Conservation (phyloP, 2,113 vertebrate genomes). For the Spheniscus mendiculus region DNA sequence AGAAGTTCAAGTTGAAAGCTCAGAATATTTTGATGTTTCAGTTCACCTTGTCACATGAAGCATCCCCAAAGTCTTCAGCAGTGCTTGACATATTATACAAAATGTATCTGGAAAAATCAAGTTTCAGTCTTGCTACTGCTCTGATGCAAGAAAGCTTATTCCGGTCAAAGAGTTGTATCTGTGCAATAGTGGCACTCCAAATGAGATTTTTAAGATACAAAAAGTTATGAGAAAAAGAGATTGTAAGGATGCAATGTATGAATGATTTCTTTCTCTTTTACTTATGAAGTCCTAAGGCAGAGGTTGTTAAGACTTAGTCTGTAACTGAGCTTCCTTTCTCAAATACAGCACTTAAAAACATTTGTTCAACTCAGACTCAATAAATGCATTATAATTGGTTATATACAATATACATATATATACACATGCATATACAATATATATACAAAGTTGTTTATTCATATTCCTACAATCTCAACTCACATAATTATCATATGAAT, state of each 20-base stretch:
- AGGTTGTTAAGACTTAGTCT: background rate
- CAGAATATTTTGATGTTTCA: background rate
- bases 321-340: constrained; percentile 11
- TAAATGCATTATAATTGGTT: background rate
- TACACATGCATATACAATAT: background rate
- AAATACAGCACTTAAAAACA: background rate
- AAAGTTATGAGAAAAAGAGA: background rate
- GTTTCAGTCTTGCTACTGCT: background rate
- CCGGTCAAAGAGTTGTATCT: background rate
- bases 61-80: background rate
- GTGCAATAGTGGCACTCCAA: background rate
- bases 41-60: background rate
- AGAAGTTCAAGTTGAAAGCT: background rate
- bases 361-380: background rate
- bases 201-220: background rate
- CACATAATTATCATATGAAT: constrained; percentile 26
- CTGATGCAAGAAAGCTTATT: background rate
- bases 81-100: background rate
- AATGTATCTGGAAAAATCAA: background rate
- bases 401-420: too few relatives aligned
- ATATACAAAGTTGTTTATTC: constrained; percentile 41
- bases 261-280: background rate
- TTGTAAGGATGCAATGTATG: background rate
- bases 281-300: background rate
- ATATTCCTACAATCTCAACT: background rate